A percentile compares a stretch with the other conserved stretches of the same genome.
phyloP scores from a whole-genome alignment of 2,797 vertebrate species.

The Sarcophilus harrisii region DNA sequence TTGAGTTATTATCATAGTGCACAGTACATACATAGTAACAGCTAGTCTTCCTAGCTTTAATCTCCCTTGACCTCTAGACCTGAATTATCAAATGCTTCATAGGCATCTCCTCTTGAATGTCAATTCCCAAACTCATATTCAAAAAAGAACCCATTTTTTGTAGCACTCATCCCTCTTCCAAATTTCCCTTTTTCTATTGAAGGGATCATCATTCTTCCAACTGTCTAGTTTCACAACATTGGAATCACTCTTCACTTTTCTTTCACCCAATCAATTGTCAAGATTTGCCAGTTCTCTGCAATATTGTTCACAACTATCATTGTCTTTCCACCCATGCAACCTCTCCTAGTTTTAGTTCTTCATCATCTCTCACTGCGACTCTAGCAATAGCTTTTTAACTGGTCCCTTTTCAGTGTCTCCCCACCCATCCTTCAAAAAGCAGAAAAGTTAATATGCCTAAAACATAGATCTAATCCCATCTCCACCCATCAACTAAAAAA shows the following conservation, averaged over 20 bases:
- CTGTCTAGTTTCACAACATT: background rate
- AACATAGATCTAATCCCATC: background rate
- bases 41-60: background rate
- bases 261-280: background rate
- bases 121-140: background rate
- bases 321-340: background rate
- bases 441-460: background rate
- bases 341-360: background rate
- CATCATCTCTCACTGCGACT: background rate
- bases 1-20: background rate
- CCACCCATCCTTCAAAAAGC: background rate
- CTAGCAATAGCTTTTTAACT: background rate
- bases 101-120: background rate
- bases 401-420: background rate
- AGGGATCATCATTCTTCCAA: background rate
- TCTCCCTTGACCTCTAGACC: background rate
- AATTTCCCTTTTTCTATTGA: background rate
- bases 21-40: too few relatives aligned
- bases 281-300: background rate
- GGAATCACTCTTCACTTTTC: background rate
- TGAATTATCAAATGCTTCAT: background rate
- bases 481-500: background rate
- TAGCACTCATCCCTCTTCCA: background rate
- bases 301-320: background rate
- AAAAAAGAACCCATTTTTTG: background rate